phyloP scores from a whole-genome alignment of 30 jellyfish, hydroid and myxozoan species.

The Aurelia sp. region DNA sequence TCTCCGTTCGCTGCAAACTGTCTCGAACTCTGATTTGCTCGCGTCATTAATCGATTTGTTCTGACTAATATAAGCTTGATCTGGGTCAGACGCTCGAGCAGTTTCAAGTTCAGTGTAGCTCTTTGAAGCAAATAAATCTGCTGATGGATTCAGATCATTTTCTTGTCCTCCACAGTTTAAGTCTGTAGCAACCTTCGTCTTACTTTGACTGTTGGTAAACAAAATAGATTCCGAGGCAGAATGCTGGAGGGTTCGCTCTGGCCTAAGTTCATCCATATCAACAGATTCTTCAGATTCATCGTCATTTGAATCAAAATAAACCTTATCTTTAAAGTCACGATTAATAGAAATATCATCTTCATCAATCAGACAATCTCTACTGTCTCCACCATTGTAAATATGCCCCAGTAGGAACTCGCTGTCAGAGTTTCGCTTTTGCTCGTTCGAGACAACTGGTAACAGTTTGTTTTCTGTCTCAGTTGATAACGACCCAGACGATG shows the following conservation, averaged over 20 bases:
- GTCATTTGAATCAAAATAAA: conserved; percentile 3
- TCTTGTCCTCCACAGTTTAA: too few relatives aligned
- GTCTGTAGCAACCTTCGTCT: too few relatives aligned
- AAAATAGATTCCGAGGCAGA: conserved; percentile 61
- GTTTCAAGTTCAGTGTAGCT: neutral
- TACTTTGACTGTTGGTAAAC: neutral
- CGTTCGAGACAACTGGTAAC: neutral
- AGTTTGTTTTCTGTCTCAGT: neutral
- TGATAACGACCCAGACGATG: neutral
- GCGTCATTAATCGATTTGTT: neutral
- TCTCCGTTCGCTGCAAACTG: too few relatives aligned
- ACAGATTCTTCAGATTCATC: conserved; percentile 29
- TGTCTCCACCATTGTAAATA: neutral
- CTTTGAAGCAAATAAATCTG: neutral
- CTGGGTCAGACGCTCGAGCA: neutral
- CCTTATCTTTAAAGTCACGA: conserved; percentile 2
- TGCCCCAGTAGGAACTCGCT: conserved; percentile 42
- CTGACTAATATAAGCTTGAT: neutral
- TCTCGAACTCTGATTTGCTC: neutral
- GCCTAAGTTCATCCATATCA: conserved; percentile 60
- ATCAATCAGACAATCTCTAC: neutral
- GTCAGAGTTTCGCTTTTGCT: conserved; percentile 28
- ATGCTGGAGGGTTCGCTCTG: conserved; percentile 45
- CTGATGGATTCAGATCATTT: too few relatives aligned
- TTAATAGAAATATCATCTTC: neutral